phyloP scores from a whole-genome alignment of 2,113 vertebrate genomes.

The Elgaria multicarinata region DNA sequence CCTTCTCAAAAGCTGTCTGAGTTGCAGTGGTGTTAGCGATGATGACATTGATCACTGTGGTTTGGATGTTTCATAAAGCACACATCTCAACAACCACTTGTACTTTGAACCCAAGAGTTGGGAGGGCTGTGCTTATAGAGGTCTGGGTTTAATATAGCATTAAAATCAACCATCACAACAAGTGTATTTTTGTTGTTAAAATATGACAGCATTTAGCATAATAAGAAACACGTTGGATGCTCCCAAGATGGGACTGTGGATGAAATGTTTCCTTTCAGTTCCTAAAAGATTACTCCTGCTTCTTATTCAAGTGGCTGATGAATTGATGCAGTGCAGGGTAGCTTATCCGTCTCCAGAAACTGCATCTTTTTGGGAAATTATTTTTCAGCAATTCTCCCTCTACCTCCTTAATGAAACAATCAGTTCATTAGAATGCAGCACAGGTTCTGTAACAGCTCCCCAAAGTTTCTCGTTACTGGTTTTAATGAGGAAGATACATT shows the following conservation, averaged over 20 bases:
- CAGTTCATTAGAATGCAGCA: background rate
- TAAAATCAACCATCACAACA: background rate
- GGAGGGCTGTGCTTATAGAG: background rate
- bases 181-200: background rate
- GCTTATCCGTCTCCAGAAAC: conserved; percentile 11
- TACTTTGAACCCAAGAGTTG: background rate
- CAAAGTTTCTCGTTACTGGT: conserved; percentile 49
- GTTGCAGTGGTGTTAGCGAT: background rate
- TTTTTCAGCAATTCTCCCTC: conserved; percentile 22
- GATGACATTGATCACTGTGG: background rate
- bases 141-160: background rate
- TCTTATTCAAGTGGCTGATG: conserved; percentile 31
- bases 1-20: background rate
- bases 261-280: background rate
- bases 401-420: conserved; percentile 53
- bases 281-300: background rate
- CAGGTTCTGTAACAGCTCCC: conserved; percentile 46
- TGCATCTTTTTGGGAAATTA: background rate
- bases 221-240: background rate
- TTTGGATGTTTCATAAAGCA: background rate
- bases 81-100: background rate
- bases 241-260: background rate
- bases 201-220: background rate
- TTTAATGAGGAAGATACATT: conserved; percentile 51
- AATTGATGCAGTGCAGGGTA: background rate